Evolutionary conservation across 2,888 invertebrate genomes (phyloP).

Genomic region (Lasioglossum lativentre): DNA sequence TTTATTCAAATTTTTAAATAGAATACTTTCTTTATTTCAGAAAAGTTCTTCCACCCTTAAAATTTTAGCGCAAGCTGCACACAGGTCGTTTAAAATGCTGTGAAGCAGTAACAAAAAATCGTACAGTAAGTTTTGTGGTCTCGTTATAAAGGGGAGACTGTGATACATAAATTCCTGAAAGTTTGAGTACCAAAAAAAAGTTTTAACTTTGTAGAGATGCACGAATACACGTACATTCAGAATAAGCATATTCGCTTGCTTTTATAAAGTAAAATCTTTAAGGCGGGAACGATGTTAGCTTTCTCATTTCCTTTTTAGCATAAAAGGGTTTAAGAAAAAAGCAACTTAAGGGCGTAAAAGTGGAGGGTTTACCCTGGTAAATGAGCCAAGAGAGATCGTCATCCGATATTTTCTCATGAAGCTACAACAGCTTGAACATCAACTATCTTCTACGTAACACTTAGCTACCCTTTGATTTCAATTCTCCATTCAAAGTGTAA

Average conservation of each 20-base stretch:
- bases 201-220: background rate
- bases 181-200: background rate
- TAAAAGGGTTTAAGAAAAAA: background rate
- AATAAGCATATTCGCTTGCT: background rate
- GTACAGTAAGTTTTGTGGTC: background rate
- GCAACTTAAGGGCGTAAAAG: background rate
- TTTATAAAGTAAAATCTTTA: background rate
- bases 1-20: background rate
- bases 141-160: background rate
- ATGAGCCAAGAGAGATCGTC: background rate
- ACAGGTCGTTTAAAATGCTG: background rate
- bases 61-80: background rate
- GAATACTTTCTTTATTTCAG: background rate
- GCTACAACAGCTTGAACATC: background rate
- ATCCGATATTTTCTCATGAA: background rate
- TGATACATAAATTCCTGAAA: background rate
- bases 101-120: background rate
- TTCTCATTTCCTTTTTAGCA: background rate
- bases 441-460: background rate
- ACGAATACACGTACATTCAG: background rate
- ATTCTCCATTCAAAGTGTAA: background rate
- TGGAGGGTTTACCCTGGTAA: background rate
- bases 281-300: background rate
- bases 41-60: background rate
- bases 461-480: background rate